These are phyloP conservation scores for Drosophila watanabei DNA, from an alignment of 1,140 invertebrate species.

Conservation along the genomic window DNA sequence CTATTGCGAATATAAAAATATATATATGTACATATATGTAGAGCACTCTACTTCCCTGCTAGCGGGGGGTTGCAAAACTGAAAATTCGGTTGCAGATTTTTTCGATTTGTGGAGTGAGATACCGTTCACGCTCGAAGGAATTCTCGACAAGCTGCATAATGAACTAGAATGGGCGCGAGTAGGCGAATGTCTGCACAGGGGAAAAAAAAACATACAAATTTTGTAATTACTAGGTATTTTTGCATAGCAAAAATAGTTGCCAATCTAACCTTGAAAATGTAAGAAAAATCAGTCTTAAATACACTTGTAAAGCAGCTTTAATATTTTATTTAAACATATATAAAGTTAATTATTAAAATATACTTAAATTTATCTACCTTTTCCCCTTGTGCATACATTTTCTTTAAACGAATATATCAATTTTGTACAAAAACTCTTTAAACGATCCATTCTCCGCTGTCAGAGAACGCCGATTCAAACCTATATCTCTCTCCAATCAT, in stretches of 20 bases:
- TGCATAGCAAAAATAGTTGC: neutral
- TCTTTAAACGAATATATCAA: conserved; percentile 54
- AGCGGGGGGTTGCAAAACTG: conserved; percentile 51
- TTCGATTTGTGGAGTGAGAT: conserved; percentile 52
- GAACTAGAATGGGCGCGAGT: conserved; percentile 57
- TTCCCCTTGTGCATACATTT: conserved; percentile 12
- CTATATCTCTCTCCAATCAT: conserved; percentile 32
- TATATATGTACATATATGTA: conserved; percentile 11
- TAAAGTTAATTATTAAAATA: neutral
- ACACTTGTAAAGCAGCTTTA: neutral
- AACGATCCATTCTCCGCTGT: conserved; percentile 63
- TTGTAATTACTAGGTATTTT: neutral
- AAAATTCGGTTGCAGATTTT: conserved; percentile 56
- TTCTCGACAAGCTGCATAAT: conserved; percentile 61
- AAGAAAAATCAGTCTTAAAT: neutral
- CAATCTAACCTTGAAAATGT: neutral
- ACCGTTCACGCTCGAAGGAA: conserved; percentile 57
- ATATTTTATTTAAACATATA: neutral
- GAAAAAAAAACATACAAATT: conserved; percentile 2
- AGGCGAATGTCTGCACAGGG: conserved; percentile 36
- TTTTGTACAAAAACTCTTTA: conserved; percentile 53
- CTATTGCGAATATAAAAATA: conserved; percentile 20
- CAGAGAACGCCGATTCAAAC: conserved; percentile 27
- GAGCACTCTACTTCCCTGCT: conserved; percentile 19
- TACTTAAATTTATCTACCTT: neutral